Evolutionary conservation across 2,888 invertebrate species (phyloP), one percentile per base, ranked within the genome.

Genomic region (Luperina nickerlii): DNA sequence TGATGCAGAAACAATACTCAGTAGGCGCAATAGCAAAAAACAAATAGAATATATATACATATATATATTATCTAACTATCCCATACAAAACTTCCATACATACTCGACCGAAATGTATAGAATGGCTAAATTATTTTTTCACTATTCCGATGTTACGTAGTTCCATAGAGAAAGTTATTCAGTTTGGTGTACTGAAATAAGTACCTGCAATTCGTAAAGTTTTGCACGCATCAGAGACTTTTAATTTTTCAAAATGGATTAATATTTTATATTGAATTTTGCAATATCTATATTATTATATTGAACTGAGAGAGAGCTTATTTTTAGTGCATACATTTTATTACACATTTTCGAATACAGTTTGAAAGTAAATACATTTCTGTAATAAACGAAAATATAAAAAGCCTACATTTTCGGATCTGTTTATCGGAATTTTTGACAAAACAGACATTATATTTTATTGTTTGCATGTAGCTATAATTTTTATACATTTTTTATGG

Each of bases 401-500:
- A 51, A 69, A 80, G 24, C 70, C 15, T 8, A 18, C 70, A 76
- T 51, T 54, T 69, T 66, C 1, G 7, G 20, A 62, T 73, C 27
- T 57, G 38, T 73, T 54, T 54, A 68, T 76, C 60, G 15, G 27
- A 66, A 8, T 54, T 76, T 73, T 67, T 60, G 18, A 48, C 13
- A 32, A 73, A 67, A 24, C 24, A 32, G 27, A 15, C 27, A 45
- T 32, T 32, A 27, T 48, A 18, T 65, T 65, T 24, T 38, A 38
- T 38, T 48, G 27, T 67, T 32, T 32, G 24, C 13, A 13, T 27
- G 7, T 11, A 60, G n/a, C 60, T n/a, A n/a, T 60, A n/a, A 11
- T 4, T 60, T 60, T 51, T 48, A 20, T 20, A 48, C 27, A 69
- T 27, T 20, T 27, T 51, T 51, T 27, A 69, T 20, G 7, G 20